phyloP scores from a whole-genome alignment of 37 sponge, comb jelly and placozoan genomes.

The Hormiphora californensis region DNA sequence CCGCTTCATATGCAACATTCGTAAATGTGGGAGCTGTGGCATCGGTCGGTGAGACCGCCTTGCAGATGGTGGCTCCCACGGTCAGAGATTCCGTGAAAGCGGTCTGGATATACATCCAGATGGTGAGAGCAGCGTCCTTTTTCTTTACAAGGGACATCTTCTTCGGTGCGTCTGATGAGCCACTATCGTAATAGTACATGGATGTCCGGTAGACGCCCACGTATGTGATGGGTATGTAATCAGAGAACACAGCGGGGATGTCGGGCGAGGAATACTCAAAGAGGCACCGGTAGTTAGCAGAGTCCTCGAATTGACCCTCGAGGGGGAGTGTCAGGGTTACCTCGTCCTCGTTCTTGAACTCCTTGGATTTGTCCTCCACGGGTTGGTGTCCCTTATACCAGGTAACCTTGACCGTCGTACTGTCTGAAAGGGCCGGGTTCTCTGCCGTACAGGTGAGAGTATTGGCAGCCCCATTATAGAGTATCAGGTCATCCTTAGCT shows the following conservation, averaged over 20 bases:
- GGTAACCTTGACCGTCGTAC: background rate
- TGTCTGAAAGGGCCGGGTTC: background rate
- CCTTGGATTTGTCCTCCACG: background rate
- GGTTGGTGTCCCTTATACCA: slow-evolving; percentile 29
- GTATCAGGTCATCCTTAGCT: background rate
- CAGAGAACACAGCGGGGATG: background rate
- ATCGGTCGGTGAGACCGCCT: background rate
- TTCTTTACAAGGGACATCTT: background rate
- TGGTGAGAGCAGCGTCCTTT: background rate
- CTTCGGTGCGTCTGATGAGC: too few relatives aligned
- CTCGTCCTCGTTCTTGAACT: background rate
- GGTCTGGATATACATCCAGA: background rate
- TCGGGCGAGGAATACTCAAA: background rate
- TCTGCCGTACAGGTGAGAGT: background rate
- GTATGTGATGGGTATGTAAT: background rate
- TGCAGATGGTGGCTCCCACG: background rate
- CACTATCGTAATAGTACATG: slow-evolving; percentile 41
- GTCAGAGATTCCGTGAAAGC: background rate
- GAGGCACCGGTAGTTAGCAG: background rate
- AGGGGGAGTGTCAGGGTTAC: background rate
- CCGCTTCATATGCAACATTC: background rate
- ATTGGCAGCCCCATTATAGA: background rate
- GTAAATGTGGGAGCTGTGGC: background rate
- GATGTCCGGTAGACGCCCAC: slow-evolving; percentile 24
- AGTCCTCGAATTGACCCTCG: slow-evolving; percentile 14